Evolutionary conservation across 2,113 vertebrate species (phyloP).

Genomic region (Larimichthys crocea): DNA sequence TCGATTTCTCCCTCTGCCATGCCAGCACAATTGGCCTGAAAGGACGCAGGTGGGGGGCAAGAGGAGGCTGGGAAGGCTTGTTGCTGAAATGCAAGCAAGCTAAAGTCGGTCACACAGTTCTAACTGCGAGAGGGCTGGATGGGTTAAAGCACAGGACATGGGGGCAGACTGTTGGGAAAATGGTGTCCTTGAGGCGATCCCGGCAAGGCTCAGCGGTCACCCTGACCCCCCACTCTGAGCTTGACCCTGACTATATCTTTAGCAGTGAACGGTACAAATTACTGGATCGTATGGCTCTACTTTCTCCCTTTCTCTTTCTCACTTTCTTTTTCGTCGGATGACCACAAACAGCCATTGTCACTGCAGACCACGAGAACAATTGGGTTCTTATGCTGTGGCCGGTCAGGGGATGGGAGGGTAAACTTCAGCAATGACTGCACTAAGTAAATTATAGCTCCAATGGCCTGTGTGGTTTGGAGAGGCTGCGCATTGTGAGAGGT

Average conservation of each 20-base stretch:
- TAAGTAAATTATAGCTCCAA: slow-evolving; percentile 81
- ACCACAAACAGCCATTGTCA: slow-evolving; percentile 84
- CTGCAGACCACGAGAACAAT: slow-evolving; percentile 79
- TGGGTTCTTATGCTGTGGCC: slow-evolving; percentile 79
- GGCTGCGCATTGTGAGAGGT: slow-evolving; percentile 62
- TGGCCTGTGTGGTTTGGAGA: slow-evolving; percentile 65
- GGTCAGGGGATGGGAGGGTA: slow-evolving; percentile 77
- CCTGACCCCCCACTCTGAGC: slow-evolving; percentile 47
- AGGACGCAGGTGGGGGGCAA: slow-evolving; percentile 54
- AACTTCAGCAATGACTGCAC: slow-evolving; percentile 77
- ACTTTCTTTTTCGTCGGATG: slow-evolving; percentile 65
- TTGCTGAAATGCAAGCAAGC: slow-evolving; percentile 38
- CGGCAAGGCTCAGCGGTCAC: slow-evolving; percentile 22
- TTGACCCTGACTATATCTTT: slow-evolving; percentile 64
- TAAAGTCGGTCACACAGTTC: slow-evolving; percentile 41
- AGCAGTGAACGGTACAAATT: slow-evolving; percentile 68
- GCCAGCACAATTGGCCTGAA: slow-evolving; percentile 68
- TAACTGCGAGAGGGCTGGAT: slow-evolving; percentile 13
- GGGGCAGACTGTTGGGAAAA: slow-evolving; percentile 54
- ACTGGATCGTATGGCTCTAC: slow-evolving; percentile 65
- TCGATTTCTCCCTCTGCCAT: slow-evolving; percentile 66
- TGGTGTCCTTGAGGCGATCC: slow-evolving; percentile 51
- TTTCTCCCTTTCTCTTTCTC: slow-evolving; percentile 61
- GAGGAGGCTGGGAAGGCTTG: slow-evolving; percentile 40
- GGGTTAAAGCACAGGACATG: slow-evolving; percentile 49